Conservation (phyloP, 2,113 vertebrate species). For the Gila orcuttii region DNA sequence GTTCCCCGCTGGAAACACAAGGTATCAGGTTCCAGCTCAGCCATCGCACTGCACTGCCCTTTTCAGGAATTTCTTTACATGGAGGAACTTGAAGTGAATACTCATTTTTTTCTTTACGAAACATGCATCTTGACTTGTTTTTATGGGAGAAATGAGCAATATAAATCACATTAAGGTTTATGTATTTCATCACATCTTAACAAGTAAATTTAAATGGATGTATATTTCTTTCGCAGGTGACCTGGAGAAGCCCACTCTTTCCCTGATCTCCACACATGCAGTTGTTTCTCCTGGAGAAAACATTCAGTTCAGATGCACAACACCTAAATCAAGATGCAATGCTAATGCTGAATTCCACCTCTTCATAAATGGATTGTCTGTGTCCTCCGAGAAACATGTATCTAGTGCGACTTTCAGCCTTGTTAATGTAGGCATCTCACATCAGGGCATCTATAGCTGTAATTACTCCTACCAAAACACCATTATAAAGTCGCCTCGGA, state of each 20-base stretch:
- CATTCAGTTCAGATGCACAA: conserved; percentile 39
- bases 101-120: no score
- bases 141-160: not conserved
- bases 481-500: conserved; percentile 12
- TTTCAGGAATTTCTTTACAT: no score
- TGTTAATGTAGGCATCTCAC: conserved; percentile 22
- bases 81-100: no score
- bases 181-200: not conserved
- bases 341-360: conserved; percentile 30
- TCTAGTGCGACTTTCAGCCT: conserved; percentile 17
- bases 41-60: no score
- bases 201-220: not conserved
- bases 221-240: conserved; percentile 54
- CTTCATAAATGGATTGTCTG: not conserved
- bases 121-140: not conserved
- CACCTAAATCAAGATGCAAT: conserved; percentile 15
- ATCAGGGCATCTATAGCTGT: conserved; percentile 51
- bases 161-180: not conserved
- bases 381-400: not conserved
- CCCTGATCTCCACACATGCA: conserved; percentile 11
- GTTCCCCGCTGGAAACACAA: no score
- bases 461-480: conserved; percentile 38
- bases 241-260: conserved; percentile 57
- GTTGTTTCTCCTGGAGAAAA: conserved; percentile 43
- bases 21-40: no score